Evolutionary conservation across 2,113 vertebrate genomes (phyloP), one percentile per base, ranked within the genome.

Genomic region (Nyctereutes procyonoides): DNA sequence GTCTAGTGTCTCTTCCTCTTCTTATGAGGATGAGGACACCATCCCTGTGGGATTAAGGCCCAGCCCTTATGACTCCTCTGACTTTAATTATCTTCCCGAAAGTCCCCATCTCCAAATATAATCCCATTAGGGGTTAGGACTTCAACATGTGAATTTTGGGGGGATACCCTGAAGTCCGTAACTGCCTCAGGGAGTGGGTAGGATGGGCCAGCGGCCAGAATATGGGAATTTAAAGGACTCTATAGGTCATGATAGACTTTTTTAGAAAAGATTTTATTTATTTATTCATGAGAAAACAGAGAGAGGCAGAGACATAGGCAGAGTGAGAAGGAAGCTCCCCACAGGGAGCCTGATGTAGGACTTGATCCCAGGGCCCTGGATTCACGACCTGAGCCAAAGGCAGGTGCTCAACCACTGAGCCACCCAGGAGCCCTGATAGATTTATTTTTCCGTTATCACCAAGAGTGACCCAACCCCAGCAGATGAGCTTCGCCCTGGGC

Each of bases 381-480:
- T 43, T 43, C 43, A 43, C 43, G 6, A 43, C 43, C 43, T 7
- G 43, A 43, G 43, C 43, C 43, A 43, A 43, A 43, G 43, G 43
- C 43, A 43, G 43, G 43, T 43, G 43, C 43, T 43, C 43, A 43
- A 43, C 6, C 43, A 43, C 43, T 43, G 43, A 43, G 43, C 7
- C 43, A 43, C 43, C 43, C 43, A 43, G 43, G 43, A 43, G 43
- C 43, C 43, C 43, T 1, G 43, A 28, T 11, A 7, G 12, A 62
- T 24, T 53, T 35, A 30, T 55, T 48, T 87, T 76, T 77, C 69
- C 26, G 8, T 0, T 28, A 28, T 60, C 58, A 28, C 32, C 74
- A 67, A 88, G 5, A 60, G 24, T 30, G 16, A 6, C 4, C 9
- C 6, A 6, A 8, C 22, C 28, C 16, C 28, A 8, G 0, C 0